These are phyloP conservation scores for Marmota monax DNA, from an alignment of 2,113 vertebrate genomes.

Conservation along the genomic window DNA sequence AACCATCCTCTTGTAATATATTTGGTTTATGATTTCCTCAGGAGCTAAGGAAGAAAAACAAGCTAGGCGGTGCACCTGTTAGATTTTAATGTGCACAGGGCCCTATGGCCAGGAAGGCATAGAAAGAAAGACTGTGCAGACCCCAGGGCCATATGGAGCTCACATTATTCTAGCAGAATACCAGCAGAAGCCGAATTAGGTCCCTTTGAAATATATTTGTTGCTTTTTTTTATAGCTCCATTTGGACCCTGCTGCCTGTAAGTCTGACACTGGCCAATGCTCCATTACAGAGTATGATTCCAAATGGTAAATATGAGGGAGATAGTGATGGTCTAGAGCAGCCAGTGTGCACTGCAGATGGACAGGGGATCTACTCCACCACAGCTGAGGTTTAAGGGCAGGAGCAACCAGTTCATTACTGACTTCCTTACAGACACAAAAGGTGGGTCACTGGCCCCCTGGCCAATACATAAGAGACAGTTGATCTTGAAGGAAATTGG, in stretches of 20 bases:
- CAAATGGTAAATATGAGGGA: neutral
- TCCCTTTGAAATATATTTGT: constrained; percentile 54
- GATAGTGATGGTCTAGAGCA: neutral
- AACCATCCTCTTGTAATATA: constrained; percentile 91
- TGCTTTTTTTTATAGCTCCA: constrained; percentile 70
- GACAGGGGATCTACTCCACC: neutral
- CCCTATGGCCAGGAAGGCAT: constrained; percentile 27
- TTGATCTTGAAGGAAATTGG: neutral
- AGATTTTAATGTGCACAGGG: constrained; percentile 86
- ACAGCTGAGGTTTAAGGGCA: neutral
- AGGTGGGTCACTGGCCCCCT: too few species aligned
- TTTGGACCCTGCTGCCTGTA: constrained; percentile 10
- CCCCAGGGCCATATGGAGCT: constrained; percentile 87
- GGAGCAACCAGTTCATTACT: neutral
- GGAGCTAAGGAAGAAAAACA: constrained; percentile 90
- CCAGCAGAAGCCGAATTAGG: constrained; percentile 62
- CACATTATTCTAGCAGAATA: constrained; percentile 81
- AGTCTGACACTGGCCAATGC: neutral
- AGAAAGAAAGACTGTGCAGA: constrained; percentile 75
- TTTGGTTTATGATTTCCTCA: constrained; percentile 94
- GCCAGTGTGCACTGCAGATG: neutral
- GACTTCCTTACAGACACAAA: neutral
- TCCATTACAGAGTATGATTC: neutral
- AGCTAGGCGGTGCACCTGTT: constrained; percentile 89
- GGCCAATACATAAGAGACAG: neutral